A percentile compares a stretch with the other conserved stretches of the same genome.
phyloP scores from a whole-genome alignment of 2,113 vertebrate species.

The Turdus rufiventris region DNA sequence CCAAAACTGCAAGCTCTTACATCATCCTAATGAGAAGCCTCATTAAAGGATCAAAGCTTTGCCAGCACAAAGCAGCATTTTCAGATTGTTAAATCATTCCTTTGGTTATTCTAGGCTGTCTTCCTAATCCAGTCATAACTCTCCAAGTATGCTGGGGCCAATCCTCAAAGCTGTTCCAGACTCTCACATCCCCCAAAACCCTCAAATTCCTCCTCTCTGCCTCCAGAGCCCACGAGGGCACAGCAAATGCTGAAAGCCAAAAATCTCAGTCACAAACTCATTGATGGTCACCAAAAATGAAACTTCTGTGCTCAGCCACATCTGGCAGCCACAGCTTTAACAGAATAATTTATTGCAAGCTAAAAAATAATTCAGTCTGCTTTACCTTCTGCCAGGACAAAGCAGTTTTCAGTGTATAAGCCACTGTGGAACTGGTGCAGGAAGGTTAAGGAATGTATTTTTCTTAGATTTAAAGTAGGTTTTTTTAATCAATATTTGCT shows the following conservation, averaged over 20 bases:
- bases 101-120: neutral
- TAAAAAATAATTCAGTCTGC: neutral
- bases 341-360: neutral
- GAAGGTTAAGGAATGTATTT: slow-evolving; percentile 68
- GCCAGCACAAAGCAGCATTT: neutral
- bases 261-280: neutral
- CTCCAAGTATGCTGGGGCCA: neutral
- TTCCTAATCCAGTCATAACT: neutral
- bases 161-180: neutral
- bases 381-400: slow-evolving; percentile 95
- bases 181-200: neutral
- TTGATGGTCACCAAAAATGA: neutral
- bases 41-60: neutral
- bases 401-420: slow-evolving; percentile 92
- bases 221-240: neutral
- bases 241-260: neutral
- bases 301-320: neutral
- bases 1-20: neutral
- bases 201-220: neutral
- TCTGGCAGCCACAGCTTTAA: neutral
- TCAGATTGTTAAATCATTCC: neutral
- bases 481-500: neutral
- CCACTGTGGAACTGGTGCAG: slow-evolving; percentile 95
- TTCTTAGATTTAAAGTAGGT: neutral
- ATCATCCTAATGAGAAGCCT: neutral